Percentiles rank a stretch among this genome's conserved stretches.
Evolutionary conservation across 64 coral and sea anemone genomes (phyloP).

Genomic region (Montipora cactus): DNA sequence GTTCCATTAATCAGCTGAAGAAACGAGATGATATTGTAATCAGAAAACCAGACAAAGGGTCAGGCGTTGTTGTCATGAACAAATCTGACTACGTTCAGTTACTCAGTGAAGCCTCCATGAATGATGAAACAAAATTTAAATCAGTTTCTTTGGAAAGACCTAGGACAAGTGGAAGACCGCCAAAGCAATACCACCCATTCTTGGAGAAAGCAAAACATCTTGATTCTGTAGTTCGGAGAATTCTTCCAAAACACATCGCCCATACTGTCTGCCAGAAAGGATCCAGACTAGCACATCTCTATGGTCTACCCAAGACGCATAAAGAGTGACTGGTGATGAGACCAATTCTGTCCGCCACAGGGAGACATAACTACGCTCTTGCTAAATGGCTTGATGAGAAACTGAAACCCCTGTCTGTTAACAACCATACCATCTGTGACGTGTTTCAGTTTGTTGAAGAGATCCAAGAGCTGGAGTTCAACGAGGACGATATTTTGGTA

Average conservation of each 20-base stretch:
- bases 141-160: constrained; percentile 49
- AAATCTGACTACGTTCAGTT: constrained; percentile 45
- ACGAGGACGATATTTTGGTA: too few species aligned
- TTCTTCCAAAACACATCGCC: constrained; percentile 24
- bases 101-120: constrained; percentile 24
- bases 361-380: constrained; percentile 24
- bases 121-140: constrained; percentile 35
- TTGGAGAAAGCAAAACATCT: constrained; percentile 44
- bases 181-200: constrained; percentile 30
- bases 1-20: too few species aligned
- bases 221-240: not conserved
- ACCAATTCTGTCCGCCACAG: constrained; percentile 30
- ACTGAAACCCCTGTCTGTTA: too few species aligned
- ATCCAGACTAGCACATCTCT: constrained; percentile 24
- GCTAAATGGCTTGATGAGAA: not conserved
- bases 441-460: too few species aligned
- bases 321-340: constrained; percentile 19
- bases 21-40: not conserved
- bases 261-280: constrained; percentile 13
- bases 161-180: too few species aligned
- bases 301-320: constrained; percentile 32
- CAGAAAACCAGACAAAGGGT: not conserved
- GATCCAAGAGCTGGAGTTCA: too few species aligned
- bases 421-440: too few species aligned
- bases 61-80: not conserved